Base-by-base conservation (phyloP, 1,140 invertebrate genomes). In the Eumeta japonica region DNA sequence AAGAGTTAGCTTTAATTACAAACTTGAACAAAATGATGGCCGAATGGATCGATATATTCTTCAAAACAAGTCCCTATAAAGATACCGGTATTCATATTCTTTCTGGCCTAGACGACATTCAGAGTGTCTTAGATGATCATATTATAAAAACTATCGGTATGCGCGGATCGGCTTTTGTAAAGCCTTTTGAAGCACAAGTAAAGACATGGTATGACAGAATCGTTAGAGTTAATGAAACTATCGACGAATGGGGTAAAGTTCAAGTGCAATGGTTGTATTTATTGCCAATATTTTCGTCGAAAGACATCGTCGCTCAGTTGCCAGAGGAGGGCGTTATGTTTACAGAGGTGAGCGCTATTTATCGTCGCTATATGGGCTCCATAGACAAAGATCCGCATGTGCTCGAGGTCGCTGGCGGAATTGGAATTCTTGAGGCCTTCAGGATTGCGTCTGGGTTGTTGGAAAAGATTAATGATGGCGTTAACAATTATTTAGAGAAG, bases 251-350 rank as follows among this genome's bases (percentile, higher is more conserved):
- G 92, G 81, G 89, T 2, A 91, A 88, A 68, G 90, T 89, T 10
- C 89, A 92, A 67, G 81, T 85, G 20, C 89, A 91, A 46, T 97
- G 91, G 86, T 76, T 95, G n/a, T 94, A 96, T 64, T 75, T 97
- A 15, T 75, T 95, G 46, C 92, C 92, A 1, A 93, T 97, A 50
- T 97, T 97, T 71, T 90, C 89, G 2, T 94, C 92, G 1, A 90
- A 92, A 58, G 92, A 97, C 59, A 96, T 97, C 45, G 85, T 92
- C 18, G 84, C 85, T 1, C 93, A 97, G 75, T 90, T 98, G 84
- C 93, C 92, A 0, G 87, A 92, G 58, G 94, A 97, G 75, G 90
- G 87, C 5, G 74, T 80, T 9, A 66, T 92, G 36, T 94, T 92
- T 63, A 61, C 76, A 41, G 81, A 86, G 58, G 86, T 92, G 0